Percentiles rank a stretch among this genome's conserved stretches.
Evolutionary conservation across 2,888 invertebrate species (phyloP).

Genomic region (Nebria brevicollis): DNA sequence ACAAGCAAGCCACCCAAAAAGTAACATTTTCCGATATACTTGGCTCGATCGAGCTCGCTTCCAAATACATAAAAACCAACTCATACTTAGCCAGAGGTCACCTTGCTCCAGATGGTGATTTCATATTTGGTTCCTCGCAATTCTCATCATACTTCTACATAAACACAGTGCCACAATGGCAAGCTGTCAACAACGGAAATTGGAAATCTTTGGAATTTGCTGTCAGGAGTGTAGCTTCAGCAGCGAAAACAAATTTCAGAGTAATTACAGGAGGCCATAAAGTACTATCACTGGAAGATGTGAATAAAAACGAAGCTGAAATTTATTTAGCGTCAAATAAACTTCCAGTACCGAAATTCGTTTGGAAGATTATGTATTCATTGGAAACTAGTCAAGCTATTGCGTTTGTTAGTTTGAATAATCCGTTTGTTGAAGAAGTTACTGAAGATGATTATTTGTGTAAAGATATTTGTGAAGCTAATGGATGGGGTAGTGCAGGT

Average conservation of each 20-base stretch:
- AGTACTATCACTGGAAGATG: conserved; percentile 59
- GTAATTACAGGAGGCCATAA: conserved; percentile 59
- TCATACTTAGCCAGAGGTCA: conserved; percentile 61
- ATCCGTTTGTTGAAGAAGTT: conserved; percentile 60
- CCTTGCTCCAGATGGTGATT: conserved; percentile 62
- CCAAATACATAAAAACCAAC: conserved; percentile 51
- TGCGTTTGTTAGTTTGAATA: conserved; percentile 65
- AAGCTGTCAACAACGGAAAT: conserved; percentile 61
- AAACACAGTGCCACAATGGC: conserved; percentile 63
- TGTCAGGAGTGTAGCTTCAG: conserved; percentile 55
- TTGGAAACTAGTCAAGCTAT: conserved; percentile 59
- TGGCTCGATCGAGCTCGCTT: conserved; percentile 50
- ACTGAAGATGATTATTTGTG: conserved; percentile 55
- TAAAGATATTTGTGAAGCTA: conserved; percentile 58
- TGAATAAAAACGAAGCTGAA: conserved; percentile 53
- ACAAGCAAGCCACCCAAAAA: conserved; percentile 53
- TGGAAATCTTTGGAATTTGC: conserved; percentile 60
- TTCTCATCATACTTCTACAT: conserved; percentile 61
- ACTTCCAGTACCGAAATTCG: conserved; percentile 63
- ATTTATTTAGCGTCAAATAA: conserved; percentile 60
- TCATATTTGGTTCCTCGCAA: conserved; percentile 59
- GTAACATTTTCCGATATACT: conserved; percentile 53
- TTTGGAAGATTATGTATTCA: conserved; percentile 64
- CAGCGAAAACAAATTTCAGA: conserved; percentile 54
- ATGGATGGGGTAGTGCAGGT: conserved; percentile 56